Base-by-base conservation (phyloP, 2,113 vertebrate genomes). In the Trematomus loennbergii region DNA sequence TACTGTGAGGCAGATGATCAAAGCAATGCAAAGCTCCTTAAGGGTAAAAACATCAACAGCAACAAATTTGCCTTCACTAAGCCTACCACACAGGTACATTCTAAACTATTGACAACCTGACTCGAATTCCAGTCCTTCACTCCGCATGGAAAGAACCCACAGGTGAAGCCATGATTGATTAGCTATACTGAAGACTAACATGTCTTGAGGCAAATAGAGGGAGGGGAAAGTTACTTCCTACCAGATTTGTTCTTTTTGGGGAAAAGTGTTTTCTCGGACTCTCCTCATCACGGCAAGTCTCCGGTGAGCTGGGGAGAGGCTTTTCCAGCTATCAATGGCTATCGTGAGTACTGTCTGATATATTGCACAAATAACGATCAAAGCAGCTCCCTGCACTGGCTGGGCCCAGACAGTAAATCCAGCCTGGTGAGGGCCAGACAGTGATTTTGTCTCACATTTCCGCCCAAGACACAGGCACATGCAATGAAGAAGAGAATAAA, bases 381-480 rank as follows among this genome's bases (percentile, higher is more conserved):
- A 89, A 87, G 68, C 60, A 60, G 65, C 69, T 85, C 79, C 50
- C 52, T 63, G 69, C 63, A 36, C 75, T 71, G 73, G 73, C 73
- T 22, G 40, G 45, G 67, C 65, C 75, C 52, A 64, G 79, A 75
- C 83, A 79, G 72, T 88, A 84, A 90, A 90, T 86, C 78, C 80
- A 87, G 82, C 78, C 72, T 70, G 81, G 81, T 85, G 78, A 89
- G 43, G 22, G 73, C 72, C 72, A 87, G 87, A 75, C 82, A 65
- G 64, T 81, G 80, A 92, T 87, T 92, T 87, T 88, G 87, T 89
- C 88, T 89, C 89, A 88, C 88, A 89, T 91, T 93, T 91, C 85
- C 66, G 43, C 68, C 65, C 73, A 83, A 90, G 92, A 93, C 62
- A 43, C 84, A 88, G 88, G 75, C 83, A 89, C 90, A 91, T 88